These are phyloP conservation scores for Coelogynopora nodosa DNA, from an alignment of 2,888 invertebrate species.

Conservation along the genomic window DNA sequence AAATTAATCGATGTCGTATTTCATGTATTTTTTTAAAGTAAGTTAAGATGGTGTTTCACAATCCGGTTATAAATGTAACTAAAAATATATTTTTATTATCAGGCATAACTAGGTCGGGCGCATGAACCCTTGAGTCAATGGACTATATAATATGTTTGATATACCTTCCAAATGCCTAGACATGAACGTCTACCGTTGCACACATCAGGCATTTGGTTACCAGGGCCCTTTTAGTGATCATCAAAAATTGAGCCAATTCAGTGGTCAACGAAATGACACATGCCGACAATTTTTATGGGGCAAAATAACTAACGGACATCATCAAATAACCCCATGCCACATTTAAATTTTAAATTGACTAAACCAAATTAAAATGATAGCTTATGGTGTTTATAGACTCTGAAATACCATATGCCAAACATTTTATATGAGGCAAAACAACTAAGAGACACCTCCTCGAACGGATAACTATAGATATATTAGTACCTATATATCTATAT, in stretches of 20 bases:
- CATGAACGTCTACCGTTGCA: constrained; percentile 6
- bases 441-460: no score
- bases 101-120: no score
- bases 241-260: constrained; percentile 9
- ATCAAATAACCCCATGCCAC: not conserved
- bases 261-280: not conserved
- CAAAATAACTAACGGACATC: not conserved
- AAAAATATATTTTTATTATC: no score
- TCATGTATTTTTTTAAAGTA: no score
- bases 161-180: constrained; percentile 27
- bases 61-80: no score
- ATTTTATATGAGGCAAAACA: constrained; percentile 11
- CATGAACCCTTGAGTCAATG: not conserved
- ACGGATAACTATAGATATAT: not conserved
- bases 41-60: no score
- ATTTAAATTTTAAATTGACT: not conserved
- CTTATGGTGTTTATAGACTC: constrained; percentile 9
- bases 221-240: not conserved
- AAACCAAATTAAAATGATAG: constrained; percentile 23
- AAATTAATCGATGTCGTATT: no score
- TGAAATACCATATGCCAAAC: constrained; percentile 12
- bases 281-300: not conserved
- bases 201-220: constrained; percentile 17
- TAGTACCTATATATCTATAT: not conserved
- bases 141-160: constrained; percentile 25